phyloP scores from a whole-genome alignment of 2,113 vertebrate species.

The Falcunculus frontatus region DNA sequence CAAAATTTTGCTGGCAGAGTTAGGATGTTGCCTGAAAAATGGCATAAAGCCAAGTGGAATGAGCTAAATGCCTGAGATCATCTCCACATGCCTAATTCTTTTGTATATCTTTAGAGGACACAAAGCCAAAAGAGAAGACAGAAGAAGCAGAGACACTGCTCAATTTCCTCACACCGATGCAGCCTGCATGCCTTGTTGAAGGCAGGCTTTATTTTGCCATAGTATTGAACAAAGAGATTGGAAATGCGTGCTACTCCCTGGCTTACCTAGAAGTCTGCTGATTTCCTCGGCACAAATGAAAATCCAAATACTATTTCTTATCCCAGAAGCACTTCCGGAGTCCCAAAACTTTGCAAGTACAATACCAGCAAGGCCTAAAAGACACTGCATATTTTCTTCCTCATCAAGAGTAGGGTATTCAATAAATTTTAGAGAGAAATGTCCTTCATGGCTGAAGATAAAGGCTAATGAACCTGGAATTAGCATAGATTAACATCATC shows the following conservation, averaged over 20 bases:
- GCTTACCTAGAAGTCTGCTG: neutral
- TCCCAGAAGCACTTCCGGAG: neutral
- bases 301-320: neutral
- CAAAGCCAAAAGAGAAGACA: neutral
- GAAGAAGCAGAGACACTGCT: neutral
- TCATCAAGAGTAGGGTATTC: neutral
- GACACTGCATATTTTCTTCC: neutral
- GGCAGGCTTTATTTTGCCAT: neutral
- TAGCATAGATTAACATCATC: constrained; percentile 11
- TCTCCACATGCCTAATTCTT: neutral
- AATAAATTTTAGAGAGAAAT: neutral
- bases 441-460: constrained; percentile 30
- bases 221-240: neutral
- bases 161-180: fast-evolving
- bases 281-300: neutral
- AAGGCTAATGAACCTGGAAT: constrained; percentile 30
- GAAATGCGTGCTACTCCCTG: neutral
- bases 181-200: neutral
- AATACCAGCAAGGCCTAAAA: neutral
- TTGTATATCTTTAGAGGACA: neutral
- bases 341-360: neutral
- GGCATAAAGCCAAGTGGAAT: neutral
- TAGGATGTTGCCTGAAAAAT: neutral
- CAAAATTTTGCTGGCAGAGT: neutral
- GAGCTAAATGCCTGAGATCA: neutral